phyloP scores from a whole-genome alignment of 2,113 vertebrate genomes.

The Petrocephalus zakoni region DNA sequence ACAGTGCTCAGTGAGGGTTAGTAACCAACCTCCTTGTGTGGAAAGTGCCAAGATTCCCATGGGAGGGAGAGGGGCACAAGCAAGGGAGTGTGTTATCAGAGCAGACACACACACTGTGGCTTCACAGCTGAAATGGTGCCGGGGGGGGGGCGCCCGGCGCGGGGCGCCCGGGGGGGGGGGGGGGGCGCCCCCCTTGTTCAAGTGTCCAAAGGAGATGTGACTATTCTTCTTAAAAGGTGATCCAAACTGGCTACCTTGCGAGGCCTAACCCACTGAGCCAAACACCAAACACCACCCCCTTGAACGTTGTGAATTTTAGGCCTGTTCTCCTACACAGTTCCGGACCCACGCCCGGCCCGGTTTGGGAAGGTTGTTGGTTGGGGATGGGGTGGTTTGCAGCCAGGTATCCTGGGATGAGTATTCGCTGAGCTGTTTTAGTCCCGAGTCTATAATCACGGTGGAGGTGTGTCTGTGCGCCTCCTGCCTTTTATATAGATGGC shows the following conservation, averaged over 20 bases:
- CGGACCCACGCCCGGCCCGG: neutral
- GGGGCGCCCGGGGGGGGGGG: no score
- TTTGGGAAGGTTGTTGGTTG: neutral
- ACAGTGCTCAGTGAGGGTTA: neutral
- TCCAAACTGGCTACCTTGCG: neutral
- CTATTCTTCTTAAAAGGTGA: neutral
- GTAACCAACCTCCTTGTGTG: neutral
- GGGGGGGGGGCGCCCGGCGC: no score
- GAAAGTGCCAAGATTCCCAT: neutral
- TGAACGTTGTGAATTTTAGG: neutral
- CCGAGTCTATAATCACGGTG: neutral
- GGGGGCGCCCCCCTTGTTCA: no score
- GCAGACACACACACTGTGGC: neutral
- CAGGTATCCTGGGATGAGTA: neutral
- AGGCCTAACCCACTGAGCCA: neutral
- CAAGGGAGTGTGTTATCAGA: neutral
- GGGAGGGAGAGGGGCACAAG: neutral
- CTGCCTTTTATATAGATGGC: constrained; percentile 14
- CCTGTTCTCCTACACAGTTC: neutral
- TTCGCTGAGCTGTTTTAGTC: neutral
- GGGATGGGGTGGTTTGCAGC: neutral
- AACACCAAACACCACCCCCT: neutral
- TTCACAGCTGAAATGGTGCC: neutral
- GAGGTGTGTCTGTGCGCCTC: neutral
- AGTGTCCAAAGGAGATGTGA: neutral